phyloP scores from a whole-genome alignment of 2,888 invertebrate species.

The Subacronicta megacephala region DNA sequence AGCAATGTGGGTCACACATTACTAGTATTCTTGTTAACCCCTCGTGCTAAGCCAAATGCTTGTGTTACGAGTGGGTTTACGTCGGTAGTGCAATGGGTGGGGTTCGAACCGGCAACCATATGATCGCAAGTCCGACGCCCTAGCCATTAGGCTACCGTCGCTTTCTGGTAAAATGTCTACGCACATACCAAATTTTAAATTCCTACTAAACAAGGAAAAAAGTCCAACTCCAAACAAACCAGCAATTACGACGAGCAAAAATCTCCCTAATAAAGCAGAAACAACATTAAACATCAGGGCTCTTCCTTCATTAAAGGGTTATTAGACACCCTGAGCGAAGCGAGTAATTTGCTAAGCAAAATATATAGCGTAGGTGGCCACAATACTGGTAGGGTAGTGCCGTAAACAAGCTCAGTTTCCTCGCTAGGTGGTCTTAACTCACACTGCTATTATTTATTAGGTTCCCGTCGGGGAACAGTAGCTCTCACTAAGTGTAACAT shows the following conservation, averaged over 20 bases:
- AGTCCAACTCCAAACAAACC: slow-evolving; percentile 14
- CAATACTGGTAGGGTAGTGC: slow-evolving; percentile 79
- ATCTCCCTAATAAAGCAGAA: slow-evolving; percentile 56
- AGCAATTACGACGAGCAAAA: slow-evolving; percentile 50
- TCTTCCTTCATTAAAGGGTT: slow-evolving; percentile 86
- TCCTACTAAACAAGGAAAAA: not conserved
- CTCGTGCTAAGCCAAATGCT: no score
- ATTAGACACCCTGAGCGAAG: slow-evolving; percentile 84
- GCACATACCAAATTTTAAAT: not conserved
- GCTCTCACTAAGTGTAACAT: slow-evolving; percentile 73
- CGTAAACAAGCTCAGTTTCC: slow-evolving; percentile 85
- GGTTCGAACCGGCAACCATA: no score
- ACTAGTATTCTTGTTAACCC: no score
- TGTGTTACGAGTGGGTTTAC: no score
- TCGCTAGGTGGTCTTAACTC: slow-evolving; percentile 88
- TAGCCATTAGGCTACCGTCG: no score
- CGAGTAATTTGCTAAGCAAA: slow-evolving; percentile 88
- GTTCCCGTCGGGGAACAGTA: slow-evolving; percentile 76
- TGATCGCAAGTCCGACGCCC: no score
- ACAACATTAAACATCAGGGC: slow-evolving; percentile 58
- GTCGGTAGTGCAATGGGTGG: no score
- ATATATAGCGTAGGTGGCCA: slow-evolving; percentile 87
- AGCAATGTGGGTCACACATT: no score
- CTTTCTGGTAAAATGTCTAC: not conserved
- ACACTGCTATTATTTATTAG: slow-evolving; percentile 86